Evolutionary conservation across 2,888 invertebrate species (phyloP).

Genomic region (Cephus runcator): DNA sequence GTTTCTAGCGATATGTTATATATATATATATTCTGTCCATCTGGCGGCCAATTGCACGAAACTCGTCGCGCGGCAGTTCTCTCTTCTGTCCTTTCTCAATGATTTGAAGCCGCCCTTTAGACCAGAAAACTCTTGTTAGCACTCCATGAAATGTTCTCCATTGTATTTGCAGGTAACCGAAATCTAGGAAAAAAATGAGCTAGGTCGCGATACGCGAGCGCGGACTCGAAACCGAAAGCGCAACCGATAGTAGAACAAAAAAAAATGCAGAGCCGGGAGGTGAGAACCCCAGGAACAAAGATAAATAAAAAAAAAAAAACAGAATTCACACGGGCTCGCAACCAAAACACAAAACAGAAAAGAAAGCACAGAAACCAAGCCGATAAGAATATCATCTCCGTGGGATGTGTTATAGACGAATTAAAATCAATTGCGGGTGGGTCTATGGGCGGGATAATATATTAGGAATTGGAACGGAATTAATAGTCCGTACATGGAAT

Average conservation of each 20-base stretch:
- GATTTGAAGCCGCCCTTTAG: background rate
- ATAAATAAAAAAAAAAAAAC: conserved; percentile 36
- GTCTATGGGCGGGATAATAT: background rate
- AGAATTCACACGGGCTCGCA: conserved; percentile 2
- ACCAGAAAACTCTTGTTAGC: background rate
- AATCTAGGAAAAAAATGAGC: conserved; percentile 50
- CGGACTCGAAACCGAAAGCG: background rate
- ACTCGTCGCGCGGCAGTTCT: background rate
- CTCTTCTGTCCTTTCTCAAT: background rate
- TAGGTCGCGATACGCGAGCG: conserved; percentile 39
- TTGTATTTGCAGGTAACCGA: conserved; percentile 61
- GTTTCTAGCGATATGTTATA: background rate
- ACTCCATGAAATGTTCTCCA: conserved; percentile 36
- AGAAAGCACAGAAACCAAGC: conserved; percentile 4
- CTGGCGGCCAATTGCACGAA: background rate
- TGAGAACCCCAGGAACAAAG: conserved; percentile 12
- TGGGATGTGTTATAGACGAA: background rate
- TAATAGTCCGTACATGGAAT: background rate
- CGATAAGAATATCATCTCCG: background rate
- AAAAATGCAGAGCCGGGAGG: conserved; percentile 11
- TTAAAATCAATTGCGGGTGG: background rate
- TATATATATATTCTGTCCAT: background rate
- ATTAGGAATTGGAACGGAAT: background rate
- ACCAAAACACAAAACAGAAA: conserved; percentile 1
- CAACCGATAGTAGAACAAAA: conserved; percentile 14